Conservation (phyloP, 2,888 invertebrate genomes). For the Dicyrtoma fusca region DNA sequence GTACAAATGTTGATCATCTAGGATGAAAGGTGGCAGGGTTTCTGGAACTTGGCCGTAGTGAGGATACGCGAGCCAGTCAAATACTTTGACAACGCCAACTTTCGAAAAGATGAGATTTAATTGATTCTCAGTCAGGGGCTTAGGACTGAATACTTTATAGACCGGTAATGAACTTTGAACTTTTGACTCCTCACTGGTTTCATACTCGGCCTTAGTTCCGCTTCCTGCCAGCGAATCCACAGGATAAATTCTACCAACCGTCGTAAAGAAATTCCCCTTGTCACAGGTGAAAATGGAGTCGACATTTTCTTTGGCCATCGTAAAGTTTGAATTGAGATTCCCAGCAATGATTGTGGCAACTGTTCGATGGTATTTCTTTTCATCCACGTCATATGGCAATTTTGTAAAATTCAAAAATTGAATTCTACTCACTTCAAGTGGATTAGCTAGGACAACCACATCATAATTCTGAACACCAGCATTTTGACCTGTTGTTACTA, state of each 20-base stretch:
- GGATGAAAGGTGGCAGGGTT: slow-evolving; percentile 40
- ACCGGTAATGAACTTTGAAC: slow-evolving; percentile 58
- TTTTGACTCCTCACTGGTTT: slow-evolving; percentile 42
- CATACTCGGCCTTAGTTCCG: neutral
- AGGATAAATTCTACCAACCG: slow-evolving; percentile 56
- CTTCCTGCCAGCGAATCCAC: slow-evolving; percentile 38
- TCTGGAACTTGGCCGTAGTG: slow-evolving; percentile 59
- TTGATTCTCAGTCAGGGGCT: slow-evolving; percentile 60
- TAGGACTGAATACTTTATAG: slow-evolving; percentile 67
- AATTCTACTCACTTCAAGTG: slow-evolving; percentile 62
- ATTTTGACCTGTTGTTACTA: neutral
- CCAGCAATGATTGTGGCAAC: slow-evolving; percentile 66
- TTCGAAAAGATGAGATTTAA: slow-evolving; percentile 63
- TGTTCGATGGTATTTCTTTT: slow-evolving; percentile 63
- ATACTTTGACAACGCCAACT: slow-evolving; percentile 58
- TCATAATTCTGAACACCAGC: slow-evolving; percentile 61
- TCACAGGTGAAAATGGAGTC: slow-evolving; percentile 61
- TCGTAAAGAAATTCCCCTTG: slow-evolving; percentile 62
- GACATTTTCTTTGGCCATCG: slow-evolving; percentile 53
- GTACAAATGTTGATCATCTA: slow-evolving; percentile 61
- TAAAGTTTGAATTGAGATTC: slow-evolving; percentile 58
- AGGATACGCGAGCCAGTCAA: slow-evolving; percentile 66
- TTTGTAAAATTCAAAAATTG: slow-evolving; percentile 61
- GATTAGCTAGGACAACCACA: slow-evolving; percentile 66
- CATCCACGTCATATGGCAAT: slow-evolving; percentile 58